Evolutionary conservation across 2,888 invertebrate genomes (phyloP).

Genomic region (Ormyrus rosae): DNA sequence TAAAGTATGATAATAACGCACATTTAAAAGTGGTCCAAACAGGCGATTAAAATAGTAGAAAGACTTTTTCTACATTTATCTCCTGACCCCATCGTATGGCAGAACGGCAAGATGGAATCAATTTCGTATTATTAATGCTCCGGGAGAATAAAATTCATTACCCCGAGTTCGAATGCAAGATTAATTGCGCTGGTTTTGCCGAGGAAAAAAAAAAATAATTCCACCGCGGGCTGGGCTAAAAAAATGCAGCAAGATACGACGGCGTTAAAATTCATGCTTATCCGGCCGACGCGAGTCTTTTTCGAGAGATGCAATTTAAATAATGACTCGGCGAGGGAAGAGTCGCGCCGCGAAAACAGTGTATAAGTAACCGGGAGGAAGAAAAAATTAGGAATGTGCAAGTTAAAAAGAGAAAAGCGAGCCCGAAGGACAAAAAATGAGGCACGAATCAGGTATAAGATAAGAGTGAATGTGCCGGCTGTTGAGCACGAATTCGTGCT

Average conservation of each 20-base stretch:
- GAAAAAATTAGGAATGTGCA: not conserved
- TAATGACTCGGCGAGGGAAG: conserved; percentile 8
- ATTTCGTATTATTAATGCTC: too few species aligned
- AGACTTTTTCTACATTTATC: too few species aligned
- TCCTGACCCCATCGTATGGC: too few species aligned
- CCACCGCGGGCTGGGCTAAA: conserved; percentile 3
- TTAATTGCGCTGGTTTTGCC: too few species aligned
- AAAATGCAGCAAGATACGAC: not conserved
- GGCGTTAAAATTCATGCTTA: conserved; percentile 25
- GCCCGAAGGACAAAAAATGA: conserved; percentile 30
- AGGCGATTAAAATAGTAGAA: too few species aligned
- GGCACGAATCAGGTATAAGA: conserved; percentile 4
- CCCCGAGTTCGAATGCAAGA: too few species aligned
- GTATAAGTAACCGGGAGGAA: not conserved
- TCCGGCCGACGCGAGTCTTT: not conserved
- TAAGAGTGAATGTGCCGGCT: conserved; percentile 37
- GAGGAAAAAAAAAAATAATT: conserved; percentile 37
- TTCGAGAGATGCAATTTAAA: conserved; percentile 34
- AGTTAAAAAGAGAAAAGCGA: conserved; percentile 28
- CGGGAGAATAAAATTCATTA: too few species aligned
- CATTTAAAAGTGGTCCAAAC: too few species aligned
- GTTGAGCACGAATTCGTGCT: conserved; percentile 34
- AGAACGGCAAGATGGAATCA: too few species aligned
- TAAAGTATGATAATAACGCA: too few species aligned
- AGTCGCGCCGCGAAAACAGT: not conserved